phyloP scores from a whole-genome alignment of 2,888 invertebrate species.

The Tetrapedia diversipes region DNA sequence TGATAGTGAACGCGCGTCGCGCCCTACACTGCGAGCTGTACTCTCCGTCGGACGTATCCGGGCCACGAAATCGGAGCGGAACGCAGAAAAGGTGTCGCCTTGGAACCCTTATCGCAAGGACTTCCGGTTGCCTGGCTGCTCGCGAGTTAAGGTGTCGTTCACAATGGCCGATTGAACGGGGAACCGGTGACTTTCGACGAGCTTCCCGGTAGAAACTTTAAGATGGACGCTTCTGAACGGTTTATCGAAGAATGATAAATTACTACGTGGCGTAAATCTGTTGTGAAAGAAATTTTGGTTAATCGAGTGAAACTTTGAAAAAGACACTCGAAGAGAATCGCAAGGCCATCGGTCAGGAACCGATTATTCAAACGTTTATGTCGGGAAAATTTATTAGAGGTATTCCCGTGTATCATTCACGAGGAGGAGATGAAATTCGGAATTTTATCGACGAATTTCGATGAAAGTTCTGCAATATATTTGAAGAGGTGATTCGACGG shows the following conservation, averaged over 20 bases:
- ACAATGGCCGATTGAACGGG: conserved; percentile 16
- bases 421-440: not conserved
- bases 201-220: not conserved
- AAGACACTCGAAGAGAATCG: too few species aligned
- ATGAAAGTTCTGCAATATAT: conserved; percentile 2
- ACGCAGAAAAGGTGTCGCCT: conserved; percentile 57
- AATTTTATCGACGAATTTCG: conserved; percentile 1
- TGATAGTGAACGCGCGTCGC: conserved; percentile 26
- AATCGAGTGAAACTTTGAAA: too few species aligned
- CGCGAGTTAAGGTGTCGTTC: conserved; percentile 27
- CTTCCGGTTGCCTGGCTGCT: conserved; percentile 46
- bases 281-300: too few species aligned
- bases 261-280: too few species aligned
- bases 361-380: too few species aligned
- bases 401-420: too few species aligned
- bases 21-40: conserved; percentile 18
- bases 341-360: too few species aligned
- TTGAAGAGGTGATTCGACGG: not conserved
- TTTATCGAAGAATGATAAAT: too few species aligned
- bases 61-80: conserved; percentile 60
- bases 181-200: not conserved
- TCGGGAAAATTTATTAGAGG: too few species aligned
- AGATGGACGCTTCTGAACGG: not conserved
- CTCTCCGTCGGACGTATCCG: conserved; percentile 41
- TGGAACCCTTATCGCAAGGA: conserved; percentile 52